Conservation (phyloP, 2,888 invertebrate genomes). For the Byasa hedistus region DNA sequence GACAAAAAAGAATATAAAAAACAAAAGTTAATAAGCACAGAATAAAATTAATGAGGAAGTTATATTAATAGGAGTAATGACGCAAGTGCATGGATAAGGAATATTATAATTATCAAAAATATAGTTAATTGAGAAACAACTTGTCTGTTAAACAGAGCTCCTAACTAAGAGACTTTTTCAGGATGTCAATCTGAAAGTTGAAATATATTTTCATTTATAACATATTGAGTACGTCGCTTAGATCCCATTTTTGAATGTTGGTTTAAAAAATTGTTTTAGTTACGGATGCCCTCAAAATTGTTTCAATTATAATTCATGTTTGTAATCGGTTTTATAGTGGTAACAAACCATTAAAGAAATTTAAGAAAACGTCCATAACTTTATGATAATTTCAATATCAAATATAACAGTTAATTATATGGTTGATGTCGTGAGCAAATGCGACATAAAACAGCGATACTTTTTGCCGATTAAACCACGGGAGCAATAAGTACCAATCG, state of each 20-base stretch:
- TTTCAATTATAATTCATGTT: too few relatives aligned
- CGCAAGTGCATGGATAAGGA: not conserved
- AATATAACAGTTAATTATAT: constrained; percentile 11
- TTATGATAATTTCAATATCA: not conserved
- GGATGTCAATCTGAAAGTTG: not conserved
- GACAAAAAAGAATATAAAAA: constrained; percentile 17
- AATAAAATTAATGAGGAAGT: constrained; percentile 17
- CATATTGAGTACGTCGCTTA: not conserved
- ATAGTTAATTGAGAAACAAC: not conserved
- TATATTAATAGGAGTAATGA: constrained; percentile 11
- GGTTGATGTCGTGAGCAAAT: not conserved
- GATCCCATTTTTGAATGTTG: too few relatives aligned
- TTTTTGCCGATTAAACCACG: constrained; percentile 3
- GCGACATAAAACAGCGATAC: constrained; percentile 11
- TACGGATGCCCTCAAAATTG: too few relatives aligned
- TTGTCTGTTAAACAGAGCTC: not conserved
- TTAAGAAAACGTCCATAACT: not conserved
- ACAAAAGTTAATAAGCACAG: constrained; percentile 7
- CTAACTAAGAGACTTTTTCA: not conserved
- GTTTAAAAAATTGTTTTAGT: too few relatives aligned
- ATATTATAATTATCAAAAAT: not conserved
- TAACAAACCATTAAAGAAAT: not conserved
- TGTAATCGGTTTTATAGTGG: not conserved
- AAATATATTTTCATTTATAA: not conserved
- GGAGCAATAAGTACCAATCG: constrained; percentile 18